phyloP scores from a whole-genome alignment of 2,113 vertebrate species.

The Burhinus oedicnemus region DNA sequence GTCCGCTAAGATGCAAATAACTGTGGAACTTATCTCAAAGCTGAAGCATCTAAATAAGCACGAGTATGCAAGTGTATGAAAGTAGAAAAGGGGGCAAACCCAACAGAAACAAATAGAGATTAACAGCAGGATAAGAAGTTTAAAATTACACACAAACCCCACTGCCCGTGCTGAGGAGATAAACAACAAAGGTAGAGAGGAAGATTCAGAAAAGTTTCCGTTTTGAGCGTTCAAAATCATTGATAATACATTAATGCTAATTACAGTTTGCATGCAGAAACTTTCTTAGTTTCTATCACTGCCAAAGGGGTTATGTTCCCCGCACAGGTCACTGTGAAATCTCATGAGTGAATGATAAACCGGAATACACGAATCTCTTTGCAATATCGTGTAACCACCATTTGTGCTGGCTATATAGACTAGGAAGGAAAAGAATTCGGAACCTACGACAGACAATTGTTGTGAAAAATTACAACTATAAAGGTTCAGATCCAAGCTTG shows the following conservation, averaged over 20 bases:
- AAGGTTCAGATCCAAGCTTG: not conserved
- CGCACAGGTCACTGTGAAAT: not conserved
- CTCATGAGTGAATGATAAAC: not conserved
- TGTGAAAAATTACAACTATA: not conserved
- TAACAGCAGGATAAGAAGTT: not conserved
- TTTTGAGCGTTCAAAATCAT: not conserved
- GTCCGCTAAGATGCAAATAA: not conserved
- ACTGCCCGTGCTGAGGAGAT: not conserved
- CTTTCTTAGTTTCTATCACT: not conserved
- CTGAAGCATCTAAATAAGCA: not conserved
- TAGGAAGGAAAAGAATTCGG: not conserved
- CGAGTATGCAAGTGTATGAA: not conserved
- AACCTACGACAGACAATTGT: accelerated
- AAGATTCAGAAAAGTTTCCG: not conserved
- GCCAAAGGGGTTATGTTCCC: not conserved
- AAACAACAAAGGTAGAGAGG: not conserved
- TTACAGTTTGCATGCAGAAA: not conserved
- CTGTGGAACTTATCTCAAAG: not conserved
- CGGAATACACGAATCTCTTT: not conserved
- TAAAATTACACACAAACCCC: not conserved
- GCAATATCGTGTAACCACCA: not conserved
- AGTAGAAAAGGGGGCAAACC: not conserved
- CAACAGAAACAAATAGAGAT: not conserved
- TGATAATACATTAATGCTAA: not conserved
- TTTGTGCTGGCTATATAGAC: not conserved